phyloP scores from a whole-genome alignment of 2,113 vertebrate genomes.

The Marmota flaviventris region DNA sequence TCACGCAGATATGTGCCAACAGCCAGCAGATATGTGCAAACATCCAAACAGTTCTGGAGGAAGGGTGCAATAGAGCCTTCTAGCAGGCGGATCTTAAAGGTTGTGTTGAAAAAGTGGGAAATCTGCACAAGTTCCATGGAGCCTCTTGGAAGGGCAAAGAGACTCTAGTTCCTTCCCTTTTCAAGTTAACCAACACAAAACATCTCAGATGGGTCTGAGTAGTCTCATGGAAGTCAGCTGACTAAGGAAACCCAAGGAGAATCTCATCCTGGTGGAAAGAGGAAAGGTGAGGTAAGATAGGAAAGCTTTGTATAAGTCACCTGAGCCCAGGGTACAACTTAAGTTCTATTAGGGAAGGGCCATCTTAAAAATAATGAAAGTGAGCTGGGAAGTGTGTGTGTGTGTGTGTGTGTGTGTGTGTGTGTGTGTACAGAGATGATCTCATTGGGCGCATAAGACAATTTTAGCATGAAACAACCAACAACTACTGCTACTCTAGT shows the following conservation, averaged over 20 bases:
- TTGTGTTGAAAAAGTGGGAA: background rate
- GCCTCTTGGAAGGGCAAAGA: background rate
- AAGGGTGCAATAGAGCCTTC: background rate
- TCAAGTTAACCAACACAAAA: background rate
- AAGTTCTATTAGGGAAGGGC: background rate
- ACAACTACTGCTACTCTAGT: background rate
- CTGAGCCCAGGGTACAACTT: background rate
- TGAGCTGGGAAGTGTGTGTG: background rate
- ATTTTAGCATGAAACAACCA: background rate
- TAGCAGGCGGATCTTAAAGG: background rate
- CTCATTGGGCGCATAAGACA: background rate
- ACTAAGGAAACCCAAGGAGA: background rate
- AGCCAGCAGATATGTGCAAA: background rate
- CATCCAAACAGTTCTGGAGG: too few relatives aligned
- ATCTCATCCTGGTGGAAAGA: background rate
- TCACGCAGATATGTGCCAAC: background rate
- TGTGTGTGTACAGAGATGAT: background rate
- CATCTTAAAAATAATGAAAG: background rate
- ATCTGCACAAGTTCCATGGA: background rate
- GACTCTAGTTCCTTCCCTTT: background rate
- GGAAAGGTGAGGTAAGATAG: background rate
- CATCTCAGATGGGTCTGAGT: background rate
- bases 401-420: background rate
- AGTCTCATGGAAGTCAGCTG: background rate
- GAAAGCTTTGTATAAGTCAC: background rate